Evolutionary conservation across 2,797 vertebrate genomes (phyloP).

Genomic region (Buceros bicornis): DNA sequence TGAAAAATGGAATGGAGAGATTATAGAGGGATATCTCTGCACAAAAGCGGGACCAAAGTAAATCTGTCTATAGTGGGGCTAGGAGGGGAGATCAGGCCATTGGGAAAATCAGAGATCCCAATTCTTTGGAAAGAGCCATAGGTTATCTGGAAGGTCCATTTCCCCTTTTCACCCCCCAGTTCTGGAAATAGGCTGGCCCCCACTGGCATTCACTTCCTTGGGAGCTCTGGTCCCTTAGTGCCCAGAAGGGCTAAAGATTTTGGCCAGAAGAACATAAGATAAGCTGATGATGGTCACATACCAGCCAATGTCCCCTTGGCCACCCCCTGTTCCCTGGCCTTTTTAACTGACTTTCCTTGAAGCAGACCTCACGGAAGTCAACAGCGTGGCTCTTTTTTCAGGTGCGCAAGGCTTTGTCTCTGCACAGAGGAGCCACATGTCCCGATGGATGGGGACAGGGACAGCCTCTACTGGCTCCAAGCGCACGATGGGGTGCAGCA

Average conservation of each 20-base stretch:
- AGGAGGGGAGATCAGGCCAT: neutral
- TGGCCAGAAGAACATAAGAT: neutral
- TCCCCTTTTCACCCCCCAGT: neutral
- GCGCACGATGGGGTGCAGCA: neutral
- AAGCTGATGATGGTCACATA: neutral
- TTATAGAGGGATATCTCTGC: constrained; percentile 2
- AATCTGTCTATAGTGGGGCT: neutral
- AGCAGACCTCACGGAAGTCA: neutral
- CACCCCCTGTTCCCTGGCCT: neutral
- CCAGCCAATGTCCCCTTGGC: neutral
- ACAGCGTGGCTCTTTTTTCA: neutral
- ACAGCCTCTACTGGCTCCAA: neutral
- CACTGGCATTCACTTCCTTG: rapidly evolving
- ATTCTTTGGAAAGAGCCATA: neutral
- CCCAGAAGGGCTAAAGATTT: neutral
- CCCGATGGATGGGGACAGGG: neutral
- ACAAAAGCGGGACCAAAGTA: constrained; percentile 17
- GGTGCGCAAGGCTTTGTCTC: neutral
- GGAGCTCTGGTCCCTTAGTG: neutral
- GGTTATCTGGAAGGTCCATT: neutral
- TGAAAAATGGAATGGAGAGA: constrained; percentile 25
- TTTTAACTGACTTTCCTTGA: neutral
- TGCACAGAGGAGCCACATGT: neutral
- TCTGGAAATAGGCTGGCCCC: neutral
- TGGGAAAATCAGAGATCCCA: neutral